Evolutionary conservation across 1,140 invertebrate species (phyloP).

Genomic region (Capitella teleta): DNA sequence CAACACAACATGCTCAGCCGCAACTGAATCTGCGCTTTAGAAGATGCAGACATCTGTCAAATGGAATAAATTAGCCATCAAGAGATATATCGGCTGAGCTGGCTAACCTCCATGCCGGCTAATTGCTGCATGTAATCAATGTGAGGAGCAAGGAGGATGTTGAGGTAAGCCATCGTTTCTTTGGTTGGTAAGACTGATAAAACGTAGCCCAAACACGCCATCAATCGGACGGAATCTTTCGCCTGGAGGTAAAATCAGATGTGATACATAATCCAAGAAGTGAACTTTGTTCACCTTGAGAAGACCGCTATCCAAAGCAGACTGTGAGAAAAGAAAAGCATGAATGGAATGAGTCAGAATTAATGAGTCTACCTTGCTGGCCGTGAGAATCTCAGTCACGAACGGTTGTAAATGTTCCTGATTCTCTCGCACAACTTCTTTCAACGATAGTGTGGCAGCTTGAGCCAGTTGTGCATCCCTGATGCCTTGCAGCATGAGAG

Average conservation of each 20-base stretch:
- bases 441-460: slow-evolving; percentile 71
- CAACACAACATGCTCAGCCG: slow-evolving; percentile 59
- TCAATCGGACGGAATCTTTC: slow-evolving; percentile 57
- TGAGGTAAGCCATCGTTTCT: slow-evolving; percentile 56
- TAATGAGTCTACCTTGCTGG: slow-evolving; percentile 44
- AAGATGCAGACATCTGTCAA: background rate
- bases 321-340: slow-evolving; percentile 37
- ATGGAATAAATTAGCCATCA: background rate
- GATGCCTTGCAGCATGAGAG: slow-evolving; percentile 58
- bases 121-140: slow-evolving; percentile 53
- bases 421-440: slow-evolving; percentile 72
- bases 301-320: slow-evolving; percentile 44
- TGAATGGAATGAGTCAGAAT: background rate
- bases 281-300: slow-evolving; percentile 1
- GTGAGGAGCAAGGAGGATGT: slow-evolving; percentile 56
- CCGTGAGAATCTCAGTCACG: slow-evolving; percentile 56
- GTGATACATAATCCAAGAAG: background rate
- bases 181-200: slow-evolving; percentile 55
- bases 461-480: slow-evolving; percentile 56
- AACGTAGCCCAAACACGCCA: slow-evolving; percentile 64
- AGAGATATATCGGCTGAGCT: background rate
- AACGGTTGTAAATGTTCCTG: slow-evolving; percentile 57
- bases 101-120: slow-evolving; percentile 14
- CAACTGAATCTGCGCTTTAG: slow-evolving; percentile 18
- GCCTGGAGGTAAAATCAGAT: slow-evolving; percentile 22